Evolutionary conservation across 1,140 invertebrate genomes (phyloP).

Genomic region (Musca vetustissima): DNA sequence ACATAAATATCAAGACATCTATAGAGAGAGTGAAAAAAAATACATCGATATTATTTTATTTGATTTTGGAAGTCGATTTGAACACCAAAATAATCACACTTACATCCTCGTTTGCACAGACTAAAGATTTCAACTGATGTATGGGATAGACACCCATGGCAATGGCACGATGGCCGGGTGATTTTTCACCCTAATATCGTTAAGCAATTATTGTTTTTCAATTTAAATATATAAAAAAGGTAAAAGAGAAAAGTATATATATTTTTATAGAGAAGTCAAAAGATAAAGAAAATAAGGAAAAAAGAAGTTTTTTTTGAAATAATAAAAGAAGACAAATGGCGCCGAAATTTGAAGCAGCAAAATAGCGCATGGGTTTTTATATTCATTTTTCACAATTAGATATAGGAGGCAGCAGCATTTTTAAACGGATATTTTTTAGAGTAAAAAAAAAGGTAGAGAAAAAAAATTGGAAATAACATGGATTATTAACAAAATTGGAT

Average conservation of each 20-base stretch:
- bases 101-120: slow-evolving; percentile 83
- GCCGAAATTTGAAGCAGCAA: not conserved
- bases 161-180: slow-evolving; percentile 80
- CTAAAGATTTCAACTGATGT: slow-evolving; percentile 80
- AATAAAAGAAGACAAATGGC: not conserved
- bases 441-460: not conserved
- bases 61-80: not conserved
- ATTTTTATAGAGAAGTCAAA: not conserved
- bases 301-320: not conserved
- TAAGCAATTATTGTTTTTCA: not conserved
- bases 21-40: no score
- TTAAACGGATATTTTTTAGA: not conserved
- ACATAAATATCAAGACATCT: not conserved
- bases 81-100: slow-evolving; percentile 59
- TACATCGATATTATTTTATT: no score
- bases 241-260: not conserved
- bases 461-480: not conserved
- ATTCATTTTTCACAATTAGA: no score
- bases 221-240: not conserved
- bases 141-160: slow-evolving; percentile 86
- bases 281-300: slow-evolving; percentile 8
- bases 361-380: no score
- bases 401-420: not conserved
- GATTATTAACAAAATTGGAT: not conserved
- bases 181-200: slow-evolving; percentile 74